Conservation (phyloP, 37 sponge, comb jelly and placozoan genomes). For the Aplysina aerophoba region DNA sequence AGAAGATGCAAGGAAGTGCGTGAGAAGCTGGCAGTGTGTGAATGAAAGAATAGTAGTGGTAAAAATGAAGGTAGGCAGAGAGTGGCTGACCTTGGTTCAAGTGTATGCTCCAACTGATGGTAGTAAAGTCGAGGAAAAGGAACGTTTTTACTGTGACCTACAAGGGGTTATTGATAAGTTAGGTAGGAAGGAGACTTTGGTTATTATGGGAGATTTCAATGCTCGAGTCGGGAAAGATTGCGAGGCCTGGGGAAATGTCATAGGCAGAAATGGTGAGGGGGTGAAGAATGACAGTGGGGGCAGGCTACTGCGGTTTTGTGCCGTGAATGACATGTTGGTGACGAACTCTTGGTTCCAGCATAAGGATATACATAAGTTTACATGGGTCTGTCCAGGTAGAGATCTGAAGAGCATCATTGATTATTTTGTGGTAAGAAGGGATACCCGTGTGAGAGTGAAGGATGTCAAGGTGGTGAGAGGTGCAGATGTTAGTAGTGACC, state of each 20-base stretch:
- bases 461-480: constrained; percentile 33
- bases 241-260: constrained; percentile 13
- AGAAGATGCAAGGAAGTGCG: not conserved
- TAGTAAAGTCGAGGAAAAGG: not conserved
- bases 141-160: not conserved
- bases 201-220: constrained; percentile 23
- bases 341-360: constrained; percentile 43
- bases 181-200: not conserved
- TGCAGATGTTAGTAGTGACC: constrained; percentile 44
- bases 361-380: constrained; percentile 41
- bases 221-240: not conserved
- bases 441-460: not conserved
- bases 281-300: constrained; percentile 10
- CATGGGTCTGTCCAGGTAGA: constrained; percentile 48
- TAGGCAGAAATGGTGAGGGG: not conserved
- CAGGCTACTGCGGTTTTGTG: constrained; percentile 34
- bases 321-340: constrained; percentile 39
- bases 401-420: constrained; percentile 30
- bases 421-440: constrained; percentile 38
- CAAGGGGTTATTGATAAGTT: not conserved
- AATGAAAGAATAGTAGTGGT: constrained; percentile 10
- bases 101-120: constrained; percentile 30
- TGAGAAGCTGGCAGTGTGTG: constrained; percentile 11
- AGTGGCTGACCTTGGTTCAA: not conserved
- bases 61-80: constrained; percentile 17